Evolutionary conservation across 2,797 vertebrate species (phyloP).

Genomic region (Microctenopoma lineatum): DNA sequence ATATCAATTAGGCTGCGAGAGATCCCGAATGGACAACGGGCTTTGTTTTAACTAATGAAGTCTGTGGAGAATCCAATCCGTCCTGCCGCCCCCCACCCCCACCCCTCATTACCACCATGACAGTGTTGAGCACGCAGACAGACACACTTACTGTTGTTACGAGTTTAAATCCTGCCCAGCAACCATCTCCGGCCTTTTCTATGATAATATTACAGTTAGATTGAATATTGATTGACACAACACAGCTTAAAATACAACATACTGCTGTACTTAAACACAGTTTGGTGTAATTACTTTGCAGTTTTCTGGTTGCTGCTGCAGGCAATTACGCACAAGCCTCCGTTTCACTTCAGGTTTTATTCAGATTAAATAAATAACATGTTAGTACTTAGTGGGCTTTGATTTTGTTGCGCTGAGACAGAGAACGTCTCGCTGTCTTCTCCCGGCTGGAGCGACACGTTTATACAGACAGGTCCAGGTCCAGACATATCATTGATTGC

Average conservation of each 20-base stretch:
- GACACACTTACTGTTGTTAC: constrained; percentile 3
- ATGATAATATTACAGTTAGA: constrained; percentile 18
- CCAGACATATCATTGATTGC: too few relatives aligned
- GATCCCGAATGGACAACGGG: constrained; percentile 80
- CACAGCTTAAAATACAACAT: background rate
- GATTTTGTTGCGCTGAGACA: background rate
- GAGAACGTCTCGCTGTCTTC: background rate
- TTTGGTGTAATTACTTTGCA: too few relatives aligned
- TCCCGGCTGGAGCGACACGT: background rate
- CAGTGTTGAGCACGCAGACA: constrained; percentile 35
- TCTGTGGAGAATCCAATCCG: constrained; percentile 77
- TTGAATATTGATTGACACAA: constrained; percentile 23
- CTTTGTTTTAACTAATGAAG: constrained; percentile 86
- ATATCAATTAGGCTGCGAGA: constrained; percentile 83
- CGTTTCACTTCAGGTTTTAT: too few relatives aligned
- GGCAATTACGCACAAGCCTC: too few relatives aligned
- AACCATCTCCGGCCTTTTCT: constrained; percentile 13
- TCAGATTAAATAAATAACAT: too few relatives aligned
- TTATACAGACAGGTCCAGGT: too few relatives aligned
- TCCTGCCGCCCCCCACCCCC: constrained; percentile 21
- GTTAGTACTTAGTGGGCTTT: too few relatives aligned
- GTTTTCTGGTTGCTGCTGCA: too few relatives aligned
- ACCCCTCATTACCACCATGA: constrained; percentile 51
- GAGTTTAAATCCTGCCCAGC: background rate
- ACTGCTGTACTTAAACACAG: too few relatives aligned